phyloP scores from a whole-genome alignment of 2,113 vertebrate species.

The Podiceps cristatus region DNA sequence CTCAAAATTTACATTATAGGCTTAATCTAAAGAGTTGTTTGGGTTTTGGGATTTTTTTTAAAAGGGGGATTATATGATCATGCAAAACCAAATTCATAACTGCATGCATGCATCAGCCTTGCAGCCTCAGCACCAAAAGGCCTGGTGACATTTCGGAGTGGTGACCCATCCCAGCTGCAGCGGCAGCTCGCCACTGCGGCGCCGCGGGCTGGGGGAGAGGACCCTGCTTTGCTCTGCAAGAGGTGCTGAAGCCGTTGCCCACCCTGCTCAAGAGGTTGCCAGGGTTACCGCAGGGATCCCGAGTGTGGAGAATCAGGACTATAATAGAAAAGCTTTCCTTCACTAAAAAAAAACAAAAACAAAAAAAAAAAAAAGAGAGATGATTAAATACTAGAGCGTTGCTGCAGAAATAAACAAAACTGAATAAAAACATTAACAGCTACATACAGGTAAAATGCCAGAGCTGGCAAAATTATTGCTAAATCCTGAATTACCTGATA shows the following conservation, averaged over 20 bases:
- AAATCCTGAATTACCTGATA: background rate
- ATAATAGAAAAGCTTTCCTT: background rate
- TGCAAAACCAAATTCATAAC: background rate
- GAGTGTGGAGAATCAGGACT: background rate
- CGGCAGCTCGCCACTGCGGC: fast-evolving
- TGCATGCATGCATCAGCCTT: background rate
- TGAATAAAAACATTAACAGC: background rate
- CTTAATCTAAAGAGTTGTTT: background rate
- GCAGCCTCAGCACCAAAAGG: background rate
- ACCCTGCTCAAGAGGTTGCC: background rate
- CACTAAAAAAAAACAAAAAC: background rate
- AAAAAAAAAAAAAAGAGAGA: background rate
- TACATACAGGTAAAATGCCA: background rate
- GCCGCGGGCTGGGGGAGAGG: background rate
- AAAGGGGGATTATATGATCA: too few species aligned
- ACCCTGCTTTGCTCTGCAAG: fast-evolving
- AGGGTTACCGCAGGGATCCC: background rate
- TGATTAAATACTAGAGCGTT: background rate
- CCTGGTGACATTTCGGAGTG: background rate
- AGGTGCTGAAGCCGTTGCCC: background rate
- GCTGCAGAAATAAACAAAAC: background rate
- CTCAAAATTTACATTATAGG: background rate
- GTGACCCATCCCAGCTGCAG: background rate
- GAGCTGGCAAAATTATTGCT: background rate
- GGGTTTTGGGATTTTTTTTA: too few species aligned